Evolutionary conservation across 2,113 vertebrate genomes (phyloP).

Genomic region (Tylochromis polylepis): DNA sequence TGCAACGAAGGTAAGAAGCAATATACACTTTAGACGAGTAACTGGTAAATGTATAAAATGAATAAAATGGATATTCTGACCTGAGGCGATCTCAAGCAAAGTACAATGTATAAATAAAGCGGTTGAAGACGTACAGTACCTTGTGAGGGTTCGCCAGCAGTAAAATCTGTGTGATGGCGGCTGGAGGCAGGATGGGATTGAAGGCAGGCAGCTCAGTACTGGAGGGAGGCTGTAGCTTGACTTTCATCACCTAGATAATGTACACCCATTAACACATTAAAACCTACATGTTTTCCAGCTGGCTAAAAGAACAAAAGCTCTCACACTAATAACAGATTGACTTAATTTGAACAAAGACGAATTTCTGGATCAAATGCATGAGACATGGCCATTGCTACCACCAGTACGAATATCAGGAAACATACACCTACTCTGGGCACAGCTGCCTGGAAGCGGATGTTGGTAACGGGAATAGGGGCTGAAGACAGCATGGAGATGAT

Average conservation of each 20-base stretch:
- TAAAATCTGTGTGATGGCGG: conserved; percentile 92
- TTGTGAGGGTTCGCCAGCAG: conserved; percentile 94
- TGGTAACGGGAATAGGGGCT: conserved; percentile 84
- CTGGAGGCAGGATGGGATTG: conserved; percentile 90
- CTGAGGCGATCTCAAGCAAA: background rate
- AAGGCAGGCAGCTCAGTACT: conserved; percentile 88
- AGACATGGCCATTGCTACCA: background rate
- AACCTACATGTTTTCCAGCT: background rate
- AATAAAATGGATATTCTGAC: background rate
- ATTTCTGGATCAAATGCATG: background rate
- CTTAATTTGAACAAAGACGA: background rate
- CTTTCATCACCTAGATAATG: conserved; percentile 84
- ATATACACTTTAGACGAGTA: background rate
- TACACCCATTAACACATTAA: background rate
- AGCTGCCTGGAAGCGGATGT: conserved; percentile 93
- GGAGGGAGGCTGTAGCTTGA: conserved; percentile 92
- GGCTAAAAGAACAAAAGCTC: background rate
- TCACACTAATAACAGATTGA: background rate
- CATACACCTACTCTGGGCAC: conserved; percentile 68
- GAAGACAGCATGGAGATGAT: conserved; percentile 98
- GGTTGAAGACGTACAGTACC: conserved; percentile 61
- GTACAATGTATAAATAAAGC: background rate
- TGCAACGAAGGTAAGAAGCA: background rate
- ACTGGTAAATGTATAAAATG: background rate
- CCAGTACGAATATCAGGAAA: background rate